Conservation (phyloP, 2,888 invertebrate species). For the Pandemis heparana region DNA sequence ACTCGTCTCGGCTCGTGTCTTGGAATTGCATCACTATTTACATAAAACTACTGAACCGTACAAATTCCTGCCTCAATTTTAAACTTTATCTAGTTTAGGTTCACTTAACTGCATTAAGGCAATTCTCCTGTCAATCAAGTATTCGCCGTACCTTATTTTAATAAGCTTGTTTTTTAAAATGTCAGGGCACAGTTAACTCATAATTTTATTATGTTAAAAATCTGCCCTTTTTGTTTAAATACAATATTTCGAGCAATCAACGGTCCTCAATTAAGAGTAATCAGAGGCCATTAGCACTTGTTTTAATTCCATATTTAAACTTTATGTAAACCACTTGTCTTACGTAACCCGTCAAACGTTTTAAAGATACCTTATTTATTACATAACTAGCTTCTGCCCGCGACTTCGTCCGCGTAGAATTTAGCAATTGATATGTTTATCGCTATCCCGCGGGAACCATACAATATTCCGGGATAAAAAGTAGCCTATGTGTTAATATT, state of each 20-base stretch:
- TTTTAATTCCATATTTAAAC: conserved; percentile 17
- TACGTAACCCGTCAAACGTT: conserved; percentile 10
- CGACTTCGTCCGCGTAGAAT: too few relatives aligned
- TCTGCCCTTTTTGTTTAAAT: conserved; percentile 41
- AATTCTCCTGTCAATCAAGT: conserved; percentile 9
- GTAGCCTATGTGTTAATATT: too few relatives aligned
- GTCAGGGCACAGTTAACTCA: conserved; percentile 24
- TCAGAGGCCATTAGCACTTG: conserved; percentile 42
- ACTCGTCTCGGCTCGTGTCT: conserved; percentile 51
- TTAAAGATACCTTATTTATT: not conserved
- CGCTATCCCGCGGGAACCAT: too few relatives aligned
- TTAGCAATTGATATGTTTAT: too few relatives aligned
- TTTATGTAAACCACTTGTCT: conserved; percentile 27
- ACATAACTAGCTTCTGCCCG: too few relatives aligned
- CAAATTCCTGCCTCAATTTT: conserved; percentile 21
- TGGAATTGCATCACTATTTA: conserved; percentile 40
- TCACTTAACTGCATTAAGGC: not conserved
- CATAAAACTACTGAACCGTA: conserved; percentile 22
- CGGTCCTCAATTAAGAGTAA: conserved; percentile 40
- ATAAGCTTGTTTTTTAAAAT: conserved; percentile 11
- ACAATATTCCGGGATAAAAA: too few relatives aligned
- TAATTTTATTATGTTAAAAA: conserved; percentile 39
- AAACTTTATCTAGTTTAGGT: conserved; percentile 6
- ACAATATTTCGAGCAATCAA: conserved; percentile 37
- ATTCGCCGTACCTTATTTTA: conserved; percentile 1